Percentiles rank a stretch among this genome's conserved stretches.
Conservation (phyloP, 2,113 vertebrate genomes). For the Upupa epops region DNA sequence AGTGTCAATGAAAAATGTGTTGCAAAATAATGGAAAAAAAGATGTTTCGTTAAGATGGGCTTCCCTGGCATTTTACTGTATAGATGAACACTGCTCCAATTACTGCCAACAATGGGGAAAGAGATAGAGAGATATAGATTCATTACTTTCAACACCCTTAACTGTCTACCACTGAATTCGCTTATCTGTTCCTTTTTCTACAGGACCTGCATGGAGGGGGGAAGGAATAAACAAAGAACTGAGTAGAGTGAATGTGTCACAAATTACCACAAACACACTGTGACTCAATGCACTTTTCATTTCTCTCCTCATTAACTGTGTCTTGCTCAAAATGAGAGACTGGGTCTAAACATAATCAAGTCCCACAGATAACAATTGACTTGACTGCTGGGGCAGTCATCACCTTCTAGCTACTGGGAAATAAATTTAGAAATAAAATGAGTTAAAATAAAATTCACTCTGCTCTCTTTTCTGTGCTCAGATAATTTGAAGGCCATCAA, state of each 20-base stretch:
- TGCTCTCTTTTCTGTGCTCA: conserved; percentile 73
- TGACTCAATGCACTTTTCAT: conserved; percentile 79
- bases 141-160: conserved; percentile 82
- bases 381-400: conserved; percentile 76
- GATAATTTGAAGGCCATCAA: conserved; percentile 80
- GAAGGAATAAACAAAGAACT: conserved; percentile 77
- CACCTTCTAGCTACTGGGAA: conserved; percentile 76
- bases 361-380: conserved; percentile 81
- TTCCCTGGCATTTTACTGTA: conserved; percentile 78
- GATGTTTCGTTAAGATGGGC: conserved; percentile 81
- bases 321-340: conserved; percentile 80
- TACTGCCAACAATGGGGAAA: conserved; percentile 80
- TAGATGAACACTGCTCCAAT: conserved; percentile 83
- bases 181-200: conserved; percentile 76
- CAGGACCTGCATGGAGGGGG: conserved; percentile 60
- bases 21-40: conserved; percentile 78
- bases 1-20: conserved; percentile 83
- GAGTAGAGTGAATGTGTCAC: conserved; percentile 78
- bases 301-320: conserved; percentile 85
- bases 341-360: conserved; percentile 79
- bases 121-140: conserved; percentile 80
- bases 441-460: conserved; percentile 83
- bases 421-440: conserved; percentile 83
- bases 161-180: conserved; percentile 78
- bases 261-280: conserved; percentile 82